Percentiles rank a stretch among this genome's conserved stretches.
Evolutionary conservation across 2,113 vertebrate species (phyloP).

Genomic region (Haemorhous mexicanus): DNA sequence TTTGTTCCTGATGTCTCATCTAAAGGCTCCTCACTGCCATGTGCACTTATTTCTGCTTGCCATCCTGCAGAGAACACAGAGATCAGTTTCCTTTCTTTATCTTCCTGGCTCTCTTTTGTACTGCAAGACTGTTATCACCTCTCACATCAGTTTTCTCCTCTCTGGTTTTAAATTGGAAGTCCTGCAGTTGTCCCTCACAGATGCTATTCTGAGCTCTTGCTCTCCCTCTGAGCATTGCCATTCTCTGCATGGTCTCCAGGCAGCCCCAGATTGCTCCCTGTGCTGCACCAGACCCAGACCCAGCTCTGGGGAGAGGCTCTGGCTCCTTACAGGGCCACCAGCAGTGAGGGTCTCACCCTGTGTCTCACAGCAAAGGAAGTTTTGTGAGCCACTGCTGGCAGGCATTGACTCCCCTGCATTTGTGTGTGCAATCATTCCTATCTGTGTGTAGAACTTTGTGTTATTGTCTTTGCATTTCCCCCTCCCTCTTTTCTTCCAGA

Average conservation of each 20-base stretch:
- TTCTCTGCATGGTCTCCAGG: neutral
- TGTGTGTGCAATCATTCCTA: neutral
- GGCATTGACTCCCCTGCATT: rapidly evolving
- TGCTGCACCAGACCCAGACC: neutral
- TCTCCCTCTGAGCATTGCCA: neutral
- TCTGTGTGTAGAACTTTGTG: neutral
- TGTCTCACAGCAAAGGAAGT: neutral
- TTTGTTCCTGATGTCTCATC: neutral
- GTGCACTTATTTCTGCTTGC: neutral
- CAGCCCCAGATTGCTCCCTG: neutral
- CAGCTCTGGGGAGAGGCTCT: neutral
- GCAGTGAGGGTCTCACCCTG: neutral
- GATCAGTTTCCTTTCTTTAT: neutral
- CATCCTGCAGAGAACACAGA: neutral
- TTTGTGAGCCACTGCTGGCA: neutral
- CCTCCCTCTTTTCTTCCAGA: neutral
- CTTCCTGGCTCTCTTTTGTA: neutral
- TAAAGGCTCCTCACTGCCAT: neutral
- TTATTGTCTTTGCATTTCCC: neutral
- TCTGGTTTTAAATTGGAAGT: neutral
- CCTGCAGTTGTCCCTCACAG: neutral
- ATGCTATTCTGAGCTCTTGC: neutral
- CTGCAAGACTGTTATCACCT: neutral
- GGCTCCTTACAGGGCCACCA: neutral
- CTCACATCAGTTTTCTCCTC: neutral